These are phyloP conservation scores for Drosophila asahinai DNA, from an alignment of 1,140 invertebrate genomes.

Conservation along the genomic window DNA sequence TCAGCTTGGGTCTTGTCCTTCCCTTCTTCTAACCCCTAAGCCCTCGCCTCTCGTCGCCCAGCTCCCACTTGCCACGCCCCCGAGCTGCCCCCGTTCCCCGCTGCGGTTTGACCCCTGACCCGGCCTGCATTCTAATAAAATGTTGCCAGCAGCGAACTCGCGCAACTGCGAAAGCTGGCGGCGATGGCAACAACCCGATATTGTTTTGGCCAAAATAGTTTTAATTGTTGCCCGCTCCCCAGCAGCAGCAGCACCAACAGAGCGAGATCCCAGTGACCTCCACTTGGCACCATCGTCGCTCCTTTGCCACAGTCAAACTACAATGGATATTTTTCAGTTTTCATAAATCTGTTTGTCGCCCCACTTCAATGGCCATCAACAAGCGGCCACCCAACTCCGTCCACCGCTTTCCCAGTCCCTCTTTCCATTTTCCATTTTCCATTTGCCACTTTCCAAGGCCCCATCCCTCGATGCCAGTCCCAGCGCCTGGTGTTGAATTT, in stretches of 20 bases:
- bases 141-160: constrained; percentile 56
- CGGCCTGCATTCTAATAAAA: constrained; percentile 73
- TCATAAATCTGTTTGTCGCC: constrained; percentile 80
- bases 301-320: constrained; percentile 51
- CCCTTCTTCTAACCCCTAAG: neutral
- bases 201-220: constrained; percentile 81
- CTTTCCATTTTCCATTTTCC: constrained; percentile 6
- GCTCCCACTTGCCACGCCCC: constrained; percentile 1
- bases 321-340: constrained; percentile 75
- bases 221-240: constrained; percentile 64
- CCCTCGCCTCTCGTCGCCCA: neutral
- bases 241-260: constrained; percentile 10
- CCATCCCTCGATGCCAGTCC: constrained; percentile 24
- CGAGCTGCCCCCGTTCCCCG: neutral
- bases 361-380: constrained; percentile 68
- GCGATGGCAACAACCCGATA: constrained; percentile 71
- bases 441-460: constrained; percentile 1
- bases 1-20: constrained; percentile 72
- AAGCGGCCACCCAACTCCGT: constrained; percentile 11
- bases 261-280: constrained; percentile 13
- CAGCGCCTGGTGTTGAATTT: constrained; percentile 77
- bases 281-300: constrained; percentile 1
- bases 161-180: constrained; percentile 40
- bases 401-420: neutral
- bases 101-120: constrained; percentile 72